Base-by-base conservation (phyloP, 2,888 invertebrate genomes). In the Lobophora halterata region DNA sequence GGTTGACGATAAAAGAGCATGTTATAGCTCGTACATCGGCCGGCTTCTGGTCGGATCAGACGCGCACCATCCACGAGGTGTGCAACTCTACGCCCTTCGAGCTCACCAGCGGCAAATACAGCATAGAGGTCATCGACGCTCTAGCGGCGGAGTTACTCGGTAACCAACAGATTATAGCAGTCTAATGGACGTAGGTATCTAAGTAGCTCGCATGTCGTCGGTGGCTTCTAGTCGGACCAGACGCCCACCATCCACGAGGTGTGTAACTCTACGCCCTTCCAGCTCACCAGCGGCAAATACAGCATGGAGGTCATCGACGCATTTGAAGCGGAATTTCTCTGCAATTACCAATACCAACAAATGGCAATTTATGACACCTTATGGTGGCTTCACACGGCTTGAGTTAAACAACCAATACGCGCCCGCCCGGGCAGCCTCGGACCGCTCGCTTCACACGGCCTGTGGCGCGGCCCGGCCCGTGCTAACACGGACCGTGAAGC, bases 171-270 rank as follows among this genome's bases (percentile, higher is more conserved):
- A n/a, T n/a, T n/a, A n/a, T n/a, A n/a, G n/a, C n/a, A n/a, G n/a
- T n/a, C n/a, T n/a, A n/a, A n/a, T n/a, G n/a, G n/a, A n/a, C n/a
- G n/a, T n/a, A n/a, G n/a, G n/a, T n/a, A n/a, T n/a, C n/a, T n/a
- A n/a, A n/a, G n/a, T 95, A 47, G 93, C 94, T n/a, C 88, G 95
- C 57, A 93, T 92, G 16, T 92, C 93, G 3, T n/a, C n/a, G 92
- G 93, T n/a, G 95, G 95, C 2, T 95, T 95, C 77, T 95, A 95
- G 95, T 92, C 93, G 0, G 94, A 96, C 58, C 93, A 93, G 61
- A 92, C 93, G 19, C 90, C 93, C 49, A 91, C 93, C 1, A 91
- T 96, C 45, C 93, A 95, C 62, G 93, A 94, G 61, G 91, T 93
- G 5, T 91, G 91, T 62, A 95, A 95, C 70, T 89, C 91, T 30